Evolutionary conservation across 2,797 vertebrate species (phyloP).

Genomic region (Rhodeus uyekii): DNA sequence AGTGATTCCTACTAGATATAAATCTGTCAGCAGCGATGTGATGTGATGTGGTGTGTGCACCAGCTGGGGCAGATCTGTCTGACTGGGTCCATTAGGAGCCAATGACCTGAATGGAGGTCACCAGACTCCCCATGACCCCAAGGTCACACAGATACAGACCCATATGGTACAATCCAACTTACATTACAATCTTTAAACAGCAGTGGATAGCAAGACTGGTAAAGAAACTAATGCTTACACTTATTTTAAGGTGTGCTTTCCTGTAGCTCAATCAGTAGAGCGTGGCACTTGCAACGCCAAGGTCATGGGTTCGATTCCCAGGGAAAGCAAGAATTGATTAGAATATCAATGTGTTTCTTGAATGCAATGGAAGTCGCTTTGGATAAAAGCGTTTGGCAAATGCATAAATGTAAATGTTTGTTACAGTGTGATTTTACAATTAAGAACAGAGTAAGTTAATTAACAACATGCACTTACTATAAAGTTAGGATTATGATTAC

Average conservation of each 20-base stretch:
- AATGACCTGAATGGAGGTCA: conserved; percentile 68
- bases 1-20: conserved; percentile 50
- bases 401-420: too few species aligned
- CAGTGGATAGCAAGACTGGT: not conserved
- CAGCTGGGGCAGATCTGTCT: conserved; percentile 8
- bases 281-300: too few species aligned
- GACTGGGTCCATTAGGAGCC: conserved; percentile 62
- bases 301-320: too few species aligned
- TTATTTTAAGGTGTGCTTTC: not conserved
- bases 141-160: conserved; percentile 50
- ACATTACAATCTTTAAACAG: conserved; percentile 12
- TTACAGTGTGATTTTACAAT: not conserved
- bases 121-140: conserved; percentile 61
- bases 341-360: too few species aligned
- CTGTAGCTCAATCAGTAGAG: too few species aligned
- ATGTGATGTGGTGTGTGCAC: conserved; percentile 16
- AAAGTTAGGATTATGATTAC: not conserved
- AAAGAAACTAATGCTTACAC: not conserved
- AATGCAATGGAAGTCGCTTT: too few species aligned
- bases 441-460: not conserved
- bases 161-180: conserved; percentile 36
- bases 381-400: too few species aligned
- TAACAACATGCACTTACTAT: not conserved
- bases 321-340: too few species aligned
- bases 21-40: conserved; percentile 56